Percentiles rank a stretch among this genome's conserved stretches.
Conservation (phyloP, 2,888 invertebrate species). For the Stramonita haemastoma region DNA sequence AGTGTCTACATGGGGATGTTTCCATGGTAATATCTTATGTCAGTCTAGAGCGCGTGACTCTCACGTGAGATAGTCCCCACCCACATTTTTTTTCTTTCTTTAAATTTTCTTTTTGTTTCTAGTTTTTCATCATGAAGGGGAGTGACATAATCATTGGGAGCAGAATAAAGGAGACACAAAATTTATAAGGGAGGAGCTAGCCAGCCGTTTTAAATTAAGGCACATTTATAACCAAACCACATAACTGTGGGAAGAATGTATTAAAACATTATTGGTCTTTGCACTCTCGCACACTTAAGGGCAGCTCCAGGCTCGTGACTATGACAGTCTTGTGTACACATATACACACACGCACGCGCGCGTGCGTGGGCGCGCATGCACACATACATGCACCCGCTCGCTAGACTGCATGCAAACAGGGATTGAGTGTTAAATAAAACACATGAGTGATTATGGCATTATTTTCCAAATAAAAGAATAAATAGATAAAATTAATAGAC, state of each 20-base stretch:
- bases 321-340: background rate
- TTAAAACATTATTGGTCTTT: no score
- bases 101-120: background rate
- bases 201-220: no score
- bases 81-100: background rate
- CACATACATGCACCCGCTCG: slow-evolving; percentile 1
- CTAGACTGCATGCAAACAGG: background rate
- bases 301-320: no score
- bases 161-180: no score
- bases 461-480: background rate
- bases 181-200: no score
- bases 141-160: background rate
- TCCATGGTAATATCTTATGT: background rate
- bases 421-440: background rate
- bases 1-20: background rate
- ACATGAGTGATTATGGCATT: background rate
- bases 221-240: no score
- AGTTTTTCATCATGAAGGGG: background rate
- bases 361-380: background rate
- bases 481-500: background rate
- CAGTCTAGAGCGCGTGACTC: background rate
- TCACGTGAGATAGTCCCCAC: background rate
- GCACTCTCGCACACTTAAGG: no score
- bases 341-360: slow-evolving; percentile 23
- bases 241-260: no score